phyloP scores from a whole-genome alignment of 1,140 invertebrate genomes.

The Drosophila virilis region DNA sequence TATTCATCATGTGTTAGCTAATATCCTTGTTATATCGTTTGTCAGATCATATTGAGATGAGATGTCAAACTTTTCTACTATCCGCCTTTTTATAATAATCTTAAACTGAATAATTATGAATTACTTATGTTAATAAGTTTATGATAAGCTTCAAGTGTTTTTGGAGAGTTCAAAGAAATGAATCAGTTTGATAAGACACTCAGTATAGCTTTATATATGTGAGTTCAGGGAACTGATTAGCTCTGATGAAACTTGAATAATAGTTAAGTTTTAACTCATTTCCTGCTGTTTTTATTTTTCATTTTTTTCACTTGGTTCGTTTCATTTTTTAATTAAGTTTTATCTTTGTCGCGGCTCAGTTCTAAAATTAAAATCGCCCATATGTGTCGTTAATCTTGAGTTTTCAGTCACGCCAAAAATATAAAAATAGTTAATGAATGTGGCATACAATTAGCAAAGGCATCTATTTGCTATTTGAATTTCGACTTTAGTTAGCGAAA shows the following conservation, averaged over 20 bases:
- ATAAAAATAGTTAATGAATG: conserved; percentile 31
- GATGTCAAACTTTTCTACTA: too few relatives aligned
- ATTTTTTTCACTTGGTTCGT: background rate
- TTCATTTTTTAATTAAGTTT: conserved; percentile 20
- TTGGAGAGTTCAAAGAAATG: background rate
- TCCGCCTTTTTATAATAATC: too few relatives aligned
- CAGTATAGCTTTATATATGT: too few relatives aligned
- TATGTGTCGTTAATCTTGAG: conserved; percentile 28
- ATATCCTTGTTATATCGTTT: too few relatives aligned
- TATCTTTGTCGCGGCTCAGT: conserved; percentile 16
- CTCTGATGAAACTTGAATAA: background rate
- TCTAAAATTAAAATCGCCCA: conserved; percentile 27
- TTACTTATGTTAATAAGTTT: too few relatives aligned
- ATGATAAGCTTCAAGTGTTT: too few relatives aligned
- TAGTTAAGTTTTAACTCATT: conserved; percentile 17
- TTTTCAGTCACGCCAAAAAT: conserved; percentile 28
- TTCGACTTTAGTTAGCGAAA: background rate
- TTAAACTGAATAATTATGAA: too few relatives aligned
- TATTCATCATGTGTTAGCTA: too few relatives aligned
- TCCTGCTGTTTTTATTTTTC: conserved; percentile 10
- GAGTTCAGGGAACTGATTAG: background rate
- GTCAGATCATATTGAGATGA: too few relatives aligned
- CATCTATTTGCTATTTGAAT: conserved; percentile 11
- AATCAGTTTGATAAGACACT: background rate
- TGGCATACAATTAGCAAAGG: conserved; percentile 42